phyloP scores from a whole-genome alignment of 2,797 vertebrate species.

The Chaetodon trifasciatus region DNA sequence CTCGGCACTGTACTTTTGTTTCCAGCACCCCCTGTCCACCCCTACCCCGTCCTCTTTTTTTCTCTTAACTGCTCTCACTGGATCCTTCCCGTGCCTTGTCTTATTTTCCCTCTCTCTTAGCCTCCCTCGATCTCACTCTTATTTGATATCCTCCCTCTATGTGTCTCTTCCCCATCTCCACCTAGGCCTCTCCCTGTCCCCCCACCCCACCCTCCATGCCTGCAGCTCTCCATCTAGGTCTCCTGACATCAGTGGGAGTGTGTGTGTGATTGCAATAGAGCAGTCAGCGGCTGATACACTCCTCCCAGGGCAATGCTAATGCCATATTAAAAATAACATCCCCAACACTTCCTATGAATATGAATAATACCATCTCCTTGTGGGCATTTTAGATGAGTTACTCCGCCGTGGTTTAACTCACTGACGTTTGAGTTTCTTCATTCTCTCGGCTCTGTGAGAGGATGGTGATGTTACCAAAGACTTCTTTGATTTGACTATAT shows the following conservation, averaged over 20 bases:
- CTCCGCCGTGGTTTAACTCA: slow-evolving; percentile 74
- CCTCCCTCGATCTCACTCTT: slow-evolving; percentile 51
- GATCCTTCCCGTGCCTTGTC: slow-evolving; percentile 51
- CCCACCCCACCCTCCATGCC: slow-evolving; percentile 51
- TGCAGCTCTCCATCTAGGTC: slow-evolving; percentile 78
- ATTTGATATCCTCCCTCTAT: slow-evolving; percentile 62
- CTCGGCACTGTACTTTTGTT: slow-evolving; percentile 74
- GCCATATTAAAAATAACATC: slow-evolving; percentile 86
- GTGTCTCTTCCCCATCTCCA: slow-evolving; percentile 59
- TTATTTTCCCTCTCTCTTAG: slow-evolving; percentile 40
- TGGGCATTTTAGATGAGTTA: slow-evolving; percentile 82
- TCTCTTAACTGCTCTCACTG: slow-evolving; percentile 66
- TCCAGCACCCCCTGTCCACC: slow-evolving; percentile 64
- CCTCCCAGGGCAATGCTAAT: slow-evolving; percentile 85
- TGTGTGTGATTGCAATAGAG: slow-evolving; percentile 80
- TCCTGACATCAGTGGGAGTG: slow-evolving; percentile 76
- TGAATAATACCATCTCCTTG: slow-evolving; percentile 80
- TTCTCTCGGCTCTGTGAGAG: slow-evolving; percentile 55
- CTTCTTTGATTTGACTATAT: slow-evolving; percentile 42
- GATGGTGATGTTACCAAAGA: slow-evolving; percentile 51
- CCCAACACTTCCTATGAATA: slow-evolving; percentile 83
- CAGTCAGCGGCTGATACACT: slow-evolving; percentile 78
- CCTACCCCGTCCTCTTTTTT: slow-evolving; percentile 47
- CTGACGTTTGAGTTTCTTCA: slow-evolving; percentile 73
- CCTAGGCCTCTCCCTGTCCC: slow-evolving; percentile 38